phyloP scores from a whole-genome alignment of 2,888 invertebrate genomes.

The Nomada flava region DNA sequence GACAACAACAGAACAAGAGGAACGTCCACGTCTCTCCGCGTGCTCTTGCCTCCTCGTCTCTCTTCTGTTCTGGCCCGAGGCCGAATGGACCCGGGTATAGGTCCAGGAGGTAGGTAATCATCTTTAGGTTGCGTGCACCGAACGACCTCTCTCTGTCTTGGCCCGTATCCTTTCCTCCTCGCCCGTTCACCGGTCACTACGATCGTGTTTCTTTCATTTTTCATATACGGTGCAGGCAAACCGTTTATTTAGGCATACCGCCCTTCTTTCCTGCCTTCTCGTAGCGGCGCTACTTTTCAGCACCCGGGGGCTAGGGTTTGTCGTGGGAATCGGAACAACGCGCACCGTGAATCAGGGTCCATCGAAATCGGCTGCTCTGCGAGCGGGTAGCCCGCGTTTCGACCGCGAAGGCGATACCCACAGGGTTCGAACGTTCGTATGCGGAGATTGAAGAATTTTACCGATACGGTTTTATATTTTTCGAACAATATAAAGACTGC shows the following conservation, averaged over 20 bases:
- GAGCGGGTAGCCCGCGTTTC: neutral
- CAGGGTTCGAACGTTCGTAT: too few relatives aligned
- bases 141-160: constrained; percentile 69
- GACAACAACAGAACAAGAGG: constrained; percentile 55
- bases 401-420: neutral
- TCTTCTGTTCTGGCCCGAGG: constrained; percentile 69
- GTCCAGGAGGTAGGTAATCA: constrained; percentile 80
- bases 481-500: too few relatives aligned
- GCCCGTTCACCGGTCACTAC: constrained; percentile 50
- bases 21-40: constrained; percentile 53
- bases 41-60: neutral
- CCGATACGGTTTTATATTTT: too few relatives aligned
- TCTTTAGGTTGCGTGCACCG: constrained; percentile 82
- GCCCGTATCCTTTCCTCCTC: constrained; percentile 30
- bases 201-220: constrained; percentile 77
- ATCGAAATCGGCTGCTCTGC: neutral
- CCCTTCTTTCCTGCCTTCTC: constrained; percentile 52
- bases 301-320: constrained; percentile 75
- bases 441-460: too few relatives aligned
- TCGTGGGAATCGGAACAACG: constrained; percentile 77
- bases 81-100: constrained; percentile 71
- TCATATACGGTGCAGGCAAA: constrained; percentile 76
- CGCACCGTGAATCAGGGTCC: constrained; percentile 33
- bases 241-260: constrained; percentile 81
- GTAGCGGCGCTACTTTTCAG: constrained; percentile 61